phyloP scores from a whole-genome alignment of 2,797 vertebrate species.

The Lacerta viridis region DNA sequence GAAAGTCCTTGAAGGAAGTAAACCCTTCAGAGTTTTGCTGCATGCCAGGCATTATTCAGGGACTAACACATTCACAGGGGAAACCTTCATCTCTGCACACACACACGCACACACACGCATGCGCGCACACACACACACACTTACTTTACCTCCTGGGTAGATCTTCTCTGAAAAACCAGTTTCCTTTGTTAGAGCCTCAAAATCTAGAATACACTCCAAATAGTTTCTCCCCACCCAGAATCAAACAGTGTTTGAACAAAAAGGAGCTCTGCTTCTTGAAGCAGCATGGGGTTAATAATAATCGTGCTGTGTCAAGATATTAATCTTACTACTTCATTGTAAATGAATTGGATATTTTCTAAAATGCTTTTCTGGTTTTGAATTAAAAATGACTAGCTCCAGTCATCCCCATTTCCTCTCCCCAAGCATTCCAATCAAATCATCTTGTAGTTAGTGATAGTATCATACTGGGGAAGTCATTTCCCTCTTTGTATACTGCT shows the following conservation, averaged over 20 bases:
- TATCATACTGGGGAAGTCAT: background rate
- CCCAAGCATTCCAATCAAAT: slow-evolving; percentile 1
- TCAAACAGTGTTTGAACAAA: slow-evolving; percentile 40
- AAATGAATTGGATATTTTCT: slow-evolving; percentile 57
- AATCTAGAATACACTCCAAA: slow-evolving; percentile 12
- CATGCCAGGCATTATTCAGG: slow-evolving; percentile 31
- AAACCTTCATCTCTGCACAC: slow-evolving; percentile 21
- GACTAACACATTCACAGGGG: background rate
- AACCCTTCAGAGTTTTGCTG: fast-evolving
- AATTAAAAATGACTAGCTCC: slow-evolving; percentile 38
- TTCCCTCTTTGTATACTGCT: slow-evolving; percentile 16
- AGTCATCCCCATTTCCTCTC: slow-evolving; percentile 38
- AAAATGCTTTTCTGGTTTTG: slow-evolving; percentile 49
- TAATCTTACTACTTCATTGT: slow-evolving; percentile 59
- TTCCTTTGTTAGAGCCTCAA: slow-evolving; percentile 48
- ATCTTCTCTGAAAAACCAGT: slow-evolving; percentile 48
- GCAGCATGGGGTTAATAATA: slow-evolving; percentile 38
- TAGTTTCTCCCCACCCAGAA: slow-evolving; percentile 27
- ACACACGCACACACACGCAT: background rate
- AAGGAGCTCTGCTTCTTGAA: slow-evolving; percentile 39
- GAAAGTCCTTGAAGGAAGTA: fast-evolving
- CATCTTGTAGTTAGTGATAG: slow-evolving; percentile 27
- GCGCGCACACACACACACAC: slow-evolving; percentile 18
- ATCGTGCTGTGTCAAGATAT: slow-evolving; percentile 34
- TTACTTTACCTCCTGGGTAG: slow-evolving; percentile 25